Percentiles rank a stretch among this genome's conserved stretches.
Conservation (phyloP, 2,888 invertebrate genomes). For the Dioctria linearis region DNA sequence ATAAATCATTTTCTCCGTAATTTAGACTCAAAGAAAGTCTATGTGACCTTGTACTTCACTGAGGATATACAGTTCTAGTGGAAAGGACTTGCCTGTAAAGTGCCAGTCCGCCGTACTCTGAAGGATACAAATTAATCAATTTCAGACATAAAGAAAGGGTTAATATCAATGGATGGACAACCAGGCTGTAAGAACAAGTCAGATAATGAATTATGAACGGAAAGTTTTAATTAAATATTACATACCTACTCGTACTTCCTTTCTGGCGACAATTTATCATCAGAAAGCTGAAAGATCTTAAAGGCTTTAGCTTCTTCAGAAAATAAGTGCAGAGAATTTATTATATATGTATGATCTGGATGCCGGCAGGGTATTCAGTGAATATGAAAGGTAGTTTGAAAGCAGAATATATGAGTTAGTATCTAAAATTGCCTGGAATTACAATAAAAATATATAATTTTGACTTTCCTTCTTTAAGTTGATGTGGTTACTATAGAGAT, state of each 20-base stretch:
- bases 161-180: neutral
- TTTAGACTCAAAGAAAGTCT: neutral
- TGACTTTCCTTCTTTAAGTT: too few species aligned
- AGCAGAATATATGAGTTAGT: too few species aligned
- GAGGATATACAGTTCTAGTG: neutral
- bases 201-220: slow-evolving; percentile 3
- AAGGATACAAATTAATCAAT: slow-evolving; percentile 6
- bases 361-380: too few species aligned
- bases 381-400: too few species aligned
- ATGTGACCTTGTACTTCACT: neutral
- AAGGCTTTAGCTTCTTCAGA: neutral
- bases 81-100: neutral
- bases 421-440: too few species aligned
- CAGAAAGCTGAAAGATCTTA: neutral
- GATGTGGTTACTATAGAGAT: too few species aligned
- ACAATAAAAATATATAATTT: too few species aligned
- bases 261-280: neutral
- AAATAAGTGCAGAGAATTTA: neutral
- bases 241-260: neutral
- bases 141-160: slow-evolving; percentile 6
- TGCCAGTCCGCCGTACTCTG: neutral
- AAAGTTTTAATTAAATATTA: slow-evolving; percentile 10
- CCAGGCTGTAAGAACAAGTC: neutral
- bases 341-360: too few species aligned
- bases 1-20: slow-evolving; percentile 29